Conservation (phyloP, 1,140 invertebrate genomes). For the Telenomus remus region DNA sequence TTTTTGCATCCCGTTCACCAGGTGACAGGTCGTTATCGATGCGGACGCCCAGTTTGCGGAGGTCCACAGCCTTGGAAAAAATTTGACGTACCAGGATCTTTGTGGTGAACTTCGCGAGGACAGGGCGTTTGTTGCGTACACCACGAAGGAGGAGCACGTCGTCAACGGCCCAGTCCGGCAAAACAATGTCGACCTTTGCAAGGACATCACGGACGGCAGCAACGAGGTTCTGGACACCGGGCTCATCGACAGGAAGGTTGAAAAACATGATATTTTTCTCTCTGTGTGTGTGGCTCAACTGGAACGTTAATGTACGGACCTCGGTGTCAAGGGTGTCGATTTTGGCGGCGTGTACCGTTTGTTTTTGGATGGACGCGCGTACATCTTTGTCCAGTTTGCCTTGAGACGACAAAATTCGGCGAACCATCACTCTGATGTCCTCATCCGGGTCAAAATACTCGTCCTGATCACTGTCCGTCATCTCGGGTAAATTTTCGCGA, state of each 20-base stretch:
- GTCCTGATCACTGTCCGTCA: neutral
- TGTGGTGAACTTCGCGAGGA: neutral
- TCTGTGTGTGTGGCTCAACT: neutral
- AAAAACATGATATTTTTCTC: neutral
- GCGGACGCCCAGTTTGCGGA: neutral
- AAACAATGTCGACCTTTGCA: neutral
- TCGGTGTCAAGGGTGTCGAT: neutral
- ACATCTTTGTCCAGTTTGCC: neutral
- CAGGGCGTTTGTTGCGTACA: neutral
- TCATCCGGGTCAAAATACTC: neutral
- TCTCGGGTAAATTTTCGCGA: neutral
- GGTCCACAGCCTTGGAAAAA: neutral
- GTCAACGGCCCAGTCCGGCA: constrained; percentile 2
- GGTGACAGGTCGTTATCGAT: constrained; percentile 3
- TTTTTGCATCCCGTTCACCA: neutral
- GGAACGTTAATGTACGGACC: neutral
- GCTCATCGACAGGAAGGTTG: neutral
- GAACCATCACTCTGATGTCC: neutral
- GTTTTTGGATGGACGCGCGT: neutral
- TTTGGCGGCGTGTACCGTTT: neutral
- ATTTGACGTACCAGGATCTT: neutral
- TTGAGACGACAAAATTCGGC: neutral
- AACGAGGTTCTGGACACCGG: neutral
- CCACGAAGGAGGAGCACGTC: neutral
- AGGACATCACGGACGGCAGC: neutral